A percentile compares a stretch with the other conserved stretches of the same genome.
Evolutionary conservation across 2,113 vertebrate species (phyloP).

Genomic region (Zeus faber): DNA sequence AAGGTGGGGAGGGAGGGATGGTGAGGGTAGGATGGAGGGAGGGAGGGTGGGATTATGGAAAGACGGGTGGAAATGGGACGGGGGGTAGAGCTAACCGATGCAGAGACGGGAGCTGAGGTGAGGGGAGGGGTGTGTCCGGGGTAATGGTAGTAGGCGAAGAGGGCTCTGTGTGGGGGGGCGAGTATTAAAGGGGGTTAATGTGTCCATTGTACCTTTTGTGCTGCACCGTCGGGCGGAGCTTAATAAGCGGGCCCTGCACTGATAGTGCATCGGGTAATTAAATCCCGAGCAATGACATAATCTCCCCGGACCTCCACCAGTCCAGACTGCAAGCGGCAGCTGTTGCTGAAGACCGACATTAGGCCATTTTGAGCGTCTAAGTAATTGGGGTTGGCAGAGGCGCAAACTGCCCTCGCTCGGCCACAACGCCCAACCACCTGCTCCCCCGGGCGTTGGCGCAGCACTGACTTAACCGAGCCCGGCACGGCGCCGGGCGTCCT

Average conservation of each 20-base stretch:
- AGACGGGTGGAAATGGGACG: conserved; percentile 4
- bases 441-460: conserved; percentile 12
- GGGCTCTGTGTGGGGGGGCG: conserved; percentile 13
- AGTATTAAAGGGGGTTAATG: conserved; percentile 43
- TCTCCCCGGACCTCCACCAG: background rate
- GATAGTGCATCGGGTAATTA: background rate
- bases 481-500: too few species aligned
- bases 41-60: conserved; percentile 9
- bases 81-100: background rate
- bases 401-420: conserved; percentile 11
- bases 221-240: conserved; percentile 8
- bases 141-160: conserved; percentile 31
- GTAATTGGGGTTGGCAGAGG: conserved; percentile 28
- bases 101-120: background rate
- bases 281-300: too few species aligned
- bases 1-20: conserved; percentile 34
- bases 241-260: background rate
- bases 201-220: conserved; percentile 8
- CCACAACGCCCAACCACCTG: conserved; percentile 32
- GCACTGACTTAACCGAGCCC: too few species aligned
- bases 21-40: conserved; percentile 26
- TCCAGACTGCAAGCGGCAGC: conserved; percentile 6
- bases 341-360: background rate
- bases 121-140: conserved; percentile 41
- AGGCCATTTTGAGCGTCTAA: too few species aligned